These are phyloP conservation scores for Plutella xylostella DNA, from an alignment of 2,888 invertebrate genomes.

Conservation along the genomic window DNA sequence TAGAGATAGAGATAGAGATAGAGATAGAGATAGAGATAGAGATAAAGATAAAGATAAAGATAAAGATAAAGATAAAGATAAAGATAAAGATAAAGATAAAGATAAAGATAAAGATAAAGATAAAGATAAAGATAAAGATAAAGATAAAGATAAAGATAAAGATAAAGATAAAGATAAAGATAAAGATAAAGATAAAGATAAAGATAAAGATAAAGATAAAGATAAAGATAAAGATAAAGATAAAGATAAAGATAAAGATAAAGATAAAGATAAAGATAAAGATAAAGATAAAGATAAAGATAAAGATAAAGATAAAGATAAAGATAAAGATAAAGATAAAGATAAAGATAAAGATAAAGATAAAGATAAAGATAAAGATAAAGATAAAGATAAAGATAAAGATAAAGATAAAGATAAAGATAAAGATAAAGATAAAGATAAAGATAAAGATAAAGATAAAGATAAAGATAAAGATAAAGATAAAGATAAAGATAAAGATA, in stretches of 20 bases:
- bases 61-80: neutral
- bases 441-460: too few relatives aligned
- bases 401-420: too few relatives aligned
- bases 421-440: too few relatives aligned
- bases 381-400: too few relatives aligned
- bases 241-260: neutral
- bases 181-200: neutral
- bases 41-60: neutral
- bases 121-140: neutral
- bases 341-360: too few relatives aligned
- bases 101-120: neutral
- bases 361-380: too few relatives aligned
- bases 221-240: neutral
- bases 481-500: too few relatives aligned
- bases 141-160: constrained; percentile 1
- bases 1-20: neutral
- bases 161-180: neutral
- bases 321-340: neutral
- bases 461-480: too few relatives aligned
- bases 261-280: constrained; percentile 1
- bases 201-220: constrained; percentile 1
- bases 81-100: neutral
- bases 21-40: neutral
- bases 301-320: neutral
- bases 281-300: neutral